These are phyloP conservation scores for Lagopus leucura DNA, from an alignment of 2,113 vertebrate species.

Conservation along the genomic window DNA sequence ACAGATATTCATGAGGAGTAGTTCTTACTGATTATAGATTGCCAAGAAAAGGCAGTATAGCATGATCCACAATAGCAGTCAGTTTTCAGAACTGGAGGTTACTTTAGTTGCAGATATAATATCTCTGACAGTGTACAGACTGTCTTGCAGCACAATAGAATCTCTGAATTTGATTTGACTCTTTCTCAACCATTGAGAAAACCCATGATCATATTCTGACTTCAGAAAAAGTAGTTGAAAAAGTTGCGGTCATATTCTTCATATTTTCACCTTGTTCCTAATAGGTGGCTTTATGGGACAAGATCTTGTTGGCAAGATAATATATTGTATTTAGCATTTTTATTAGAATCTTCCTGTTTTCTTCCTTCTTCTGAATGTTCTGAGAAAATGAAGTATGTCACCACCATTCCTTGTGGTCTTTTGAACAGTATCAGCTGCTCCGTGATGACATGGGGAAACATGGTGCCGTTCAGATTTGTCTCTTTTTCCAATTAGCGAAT, in stretches of 20 bases:
- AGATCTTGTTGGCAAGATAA: conserved; percentile 16
- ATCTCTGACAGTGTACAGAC: not conserved
- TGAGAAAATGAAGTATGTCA: not conserved
- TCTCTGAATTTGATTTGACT: not conserved
- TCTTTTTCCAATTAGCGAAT: conserved; percentile 63
- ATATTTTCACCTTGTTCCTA: conserved; percentile 40
- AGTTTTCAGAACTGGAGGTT: not conserved
- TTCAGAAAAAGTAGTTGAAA: not conserved
- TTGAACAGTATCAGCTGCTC: conserved; percentile 3
- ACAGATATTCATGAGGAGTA: accelerated
- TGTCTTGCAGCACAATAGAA: not conserved
- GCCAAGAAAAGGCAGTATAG: not conserved
- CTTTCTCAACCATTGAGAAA: not conserved
- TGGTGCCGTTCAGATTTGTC: conserved; percentile 24
- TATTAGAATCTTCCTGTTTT: conserved; percentile 56
- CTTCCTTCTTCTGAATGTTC: conserved; percentile 23
- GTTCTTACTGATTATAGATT: not conserved
- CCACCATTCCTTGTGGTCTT: conserved; percentile 61
- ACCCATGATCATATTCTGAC: not conserved
- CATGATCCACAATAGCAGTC: not conserved
- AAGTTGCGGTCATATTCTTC: not conserved
- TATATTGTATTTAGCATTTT: not conserved
- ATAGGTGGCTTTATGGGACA: not conserved
- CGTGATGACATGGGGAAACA: conserved; percentile 46
- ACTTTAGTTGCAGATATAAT: not conserved